Evolutionary conservation across 2,888 invertebrate genomes (phyloP).

Genomic region (Congeria kusceri): DNA sequence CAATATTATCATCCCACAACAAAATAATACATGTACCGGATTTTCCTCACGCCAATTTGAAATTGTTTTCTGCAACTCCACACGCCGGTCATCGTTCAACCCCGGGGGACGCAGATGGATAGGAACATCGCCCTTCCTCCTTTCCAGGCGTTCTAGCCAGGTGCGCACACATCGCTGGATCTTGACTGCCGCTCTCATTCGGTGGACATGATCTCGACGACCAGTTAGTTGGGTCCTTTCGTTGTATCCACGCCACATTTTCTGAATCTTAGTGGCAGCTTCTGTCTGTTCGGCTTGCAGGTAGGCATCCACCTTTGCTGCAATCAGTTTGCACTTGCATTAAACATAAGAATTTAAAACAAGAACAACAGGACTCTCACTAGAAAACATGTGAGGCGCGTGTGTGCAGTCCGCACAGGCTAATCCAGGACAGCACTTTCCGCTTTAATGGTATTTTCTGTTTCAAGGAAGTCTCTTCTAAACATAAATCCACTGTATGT

Average conservation of each 20-base stretch:
- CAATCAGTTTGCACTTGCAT: too few species aligned
- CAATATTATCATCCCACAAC: too few species aligned
- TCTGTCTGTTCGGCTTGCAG: slow-evolving; percentile 78
- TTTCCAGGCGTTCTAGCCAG: slow-evolving; percentile 79
- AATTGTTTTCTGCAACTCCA: slow-evolving; percentile 81
- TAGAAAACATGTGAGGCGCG: too few species aligned
- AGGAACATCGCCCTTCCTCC: slow-evolving; percentile 74
- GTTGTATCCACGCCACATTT: slow-evolving; percentile 79
- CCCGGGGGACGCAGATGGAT: slow-evolving; percentile 81
- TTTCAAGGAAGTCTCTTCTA: too few species aligned
- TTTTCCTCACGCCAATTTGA: slow-evolving; percentile 79
- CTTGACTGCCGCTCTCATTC: slow-evolving; percentile 77
- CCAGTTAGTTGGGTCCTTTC: slow-evolving; percentile 70
- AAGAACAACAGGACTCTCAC: too few species aligned
- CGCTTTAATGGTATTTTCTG: too few species aligned
- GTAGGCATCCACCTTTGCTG: slow-evolving; percentile 81
- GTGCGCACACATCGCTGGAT: slow-evolving; percentile 82
- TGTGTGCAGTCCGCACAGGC: too few species aligned
- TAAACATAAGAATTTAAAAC: too few species aligned
- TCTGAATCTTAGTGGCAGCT: slow-evolving; percentile 83
- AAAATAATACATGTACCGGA: too few species aligned
- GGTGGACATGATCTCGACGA: slow-evolving; percentile 62
- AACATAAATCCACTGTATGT: too few species aligned
- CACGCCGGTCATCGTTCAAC: slow-evolving; percentile 81
- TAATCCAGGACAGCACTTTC: too few species aligned